Evolutionary conservation across 2,888 invertebrate genomes (phyloP), one percentile per base, ranked within the genome.

Genomic region (Globia sparganii): DNA sequence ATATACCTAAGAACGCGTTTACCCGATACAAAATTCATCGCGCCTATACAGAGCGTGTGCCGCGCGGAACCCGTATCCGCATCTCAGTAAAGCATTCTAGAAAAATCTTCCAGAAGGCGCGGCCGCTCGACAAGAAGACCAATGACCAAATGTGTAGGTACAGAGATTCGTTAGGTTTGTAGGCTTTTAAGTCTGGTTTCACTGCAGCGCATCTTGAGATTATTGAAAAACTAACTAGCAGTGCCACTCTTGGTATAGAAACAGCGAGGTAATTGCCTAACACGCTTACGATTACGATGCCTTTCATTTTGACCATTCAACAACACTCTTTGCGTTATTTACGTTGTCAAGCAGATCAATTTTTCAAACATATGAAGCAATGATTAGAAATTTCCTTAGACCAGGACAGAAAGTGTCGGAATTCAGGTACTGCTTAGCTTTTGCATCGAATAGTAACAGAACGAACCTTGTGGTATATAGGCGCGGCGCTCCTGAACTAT

Each of bases 401-500:
- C 28, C 34, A 34, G 25, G 6, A 25, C 34, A 62, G 21, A 34
- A 61, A 11, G 13, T 25, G 3, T 11, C 34, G 4, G 15, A 11
- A 61, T 31, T 15, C 15, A 21, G 31, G 8, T 15, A 2, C 15
- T 46, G 8, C 31, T 66, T 66, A 43, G 6, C 13, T 66, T 9
- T 66, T 28, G 25, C 43, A 8, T 31, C 21, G 13, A 6, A 43
- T 1, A 66, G 8, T 15, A 66, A n/a, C 25, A 56, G 13, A 21
- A 71, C 65, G 21, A 87, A 97, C 97, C 98, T 97, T 99, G 98
- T 1, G 99, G 99, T 87, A 99, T 98, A 93, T 98, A 99, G 72
- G 98, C 98, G 78, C 99, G 97, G 61, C 99, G 97, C 94, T 99
- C 99, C 93, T 98, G 98, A 72, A 99, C 97, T 25, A 99, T 97